Evolutionary conservation across 2,888 invertebrate genomes (phyloP), one percentile per base, ranked within the genome.

Genomic region (Acleris holmiana): DNA sequence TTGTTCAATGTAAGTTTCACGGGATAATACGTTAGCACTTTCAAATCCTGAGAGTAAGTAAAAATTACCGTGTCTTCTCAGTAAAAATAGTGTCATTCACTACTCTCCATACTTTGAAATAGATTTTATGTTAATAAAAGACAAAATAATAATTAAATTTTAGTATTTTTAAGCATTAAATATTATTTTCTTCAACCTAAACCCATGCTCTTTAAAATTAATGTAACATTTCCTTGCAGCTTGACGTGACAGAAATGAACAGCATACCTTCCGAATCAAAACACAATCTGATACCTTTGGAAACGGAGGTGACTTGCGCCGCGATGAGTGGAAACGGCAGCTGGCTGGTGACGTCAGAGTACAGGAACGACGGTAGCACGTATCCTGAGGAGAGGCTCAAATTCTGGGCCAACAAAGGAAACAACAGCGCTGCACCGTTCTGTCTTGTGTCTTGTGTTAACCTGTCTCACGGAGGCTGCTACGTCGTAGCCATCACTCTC

Each of bases 321-420:
- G 86, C 89, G 0, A 82, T 90, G 25, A 88, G 85, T 63, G 85
- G 83, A 0, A 78, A 86, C 46, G 88, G 91, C 0, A 70, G 73
- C 0, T 91, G 89, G 88, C 84, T 92, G 0, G 89, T 86, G 50
- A 93, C 91, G 0, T 91, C 91, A 0, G 91, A 92, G 66, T 92
- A 91, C 71, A 79, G 91, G 64, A 86, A 89, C 67, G 91, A 92
- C 29, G 88, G 89, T n/a, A 69, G 80, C 46, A 81, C 75, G 41
- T 91, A 88, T 69, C 89, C 91, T 0, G 91, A 92, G 67, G 92
- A 92, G 67, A 84, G 83, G 67, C 81, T 92, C 1, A 92, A 92
- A 68, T 92, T 92, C 76, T 92, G 91, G 91, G 53, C 69, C 0
- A 67, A 78, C 13, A 75, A 80, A 44, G 67, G 69, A 41, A 66